phyloP scores from a whole-genome alignment of 37 sponge, comb jelly and placozoan genomes.

The Aplysina aerophoba region DNA sequence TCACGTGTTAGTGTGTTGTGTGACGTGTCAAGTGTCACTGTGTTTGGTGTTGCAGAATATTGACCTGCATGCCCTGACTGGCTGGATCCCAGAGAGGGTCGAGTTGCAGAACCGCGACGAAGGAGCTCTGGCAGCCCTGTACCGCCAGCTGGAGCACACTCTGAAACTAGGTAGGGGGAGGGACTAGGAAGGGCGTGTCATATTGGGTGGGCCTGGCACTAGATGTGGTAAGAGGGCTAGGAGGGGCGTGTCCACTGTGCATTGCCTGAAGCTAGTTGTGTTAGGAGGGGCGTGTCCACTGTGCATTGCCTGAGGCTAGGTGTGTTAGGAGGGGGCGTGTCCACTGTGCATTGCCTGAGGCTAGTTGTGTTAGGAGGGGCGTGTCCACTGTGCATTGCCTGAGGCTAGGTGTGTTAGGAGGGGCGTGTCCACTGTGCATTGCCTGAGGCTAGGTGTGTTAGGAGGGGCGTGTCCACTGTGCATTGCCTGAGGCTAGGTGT shows the following conservation, averaged over 20 bases:
- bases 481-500: too few relatives aligned
- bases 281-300: not conserved
- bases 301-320: too few relatives aligned
- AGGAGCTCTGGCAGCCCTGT: not conserved
- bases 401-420: too few relatives aligned
- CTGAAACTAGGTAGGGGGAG: constrained; percentile 27
- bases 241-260: not conserved
- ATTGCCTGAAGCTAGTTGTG: too few relatives aligned
- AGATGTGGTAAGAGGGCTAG: too few relatives aligned
- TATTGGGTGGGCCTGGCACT: too few relatives aligned
- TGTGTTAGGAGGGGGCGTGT: not conserved
- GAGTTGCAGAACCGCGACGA: constrained; percentile 52
- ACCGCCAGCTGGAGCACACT: constrained; percentile 38
- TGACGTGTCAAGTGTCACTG: not conserved
- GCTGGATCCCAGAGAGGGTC: constrained; percentile 97
- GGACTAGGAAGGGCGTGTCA: too few relatives aligned
- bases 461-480: too few relatives aligned
- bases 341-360: too few relatives aligned
- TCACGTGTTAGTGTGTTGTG: not conserved
- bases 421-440: not conserved
- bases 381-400: too few relatives aligned
- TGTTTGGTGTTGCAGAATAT: constrained; percentile 70
- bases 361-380: too few relatives aligned
- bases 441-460: too few relatives aligned
- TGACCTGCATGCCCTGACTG: constrained; percentile 98